phyloP scores from a whole-genome alignment of 92 coral and sea anemone genomes.

The Actinernus sp. region DNA sequence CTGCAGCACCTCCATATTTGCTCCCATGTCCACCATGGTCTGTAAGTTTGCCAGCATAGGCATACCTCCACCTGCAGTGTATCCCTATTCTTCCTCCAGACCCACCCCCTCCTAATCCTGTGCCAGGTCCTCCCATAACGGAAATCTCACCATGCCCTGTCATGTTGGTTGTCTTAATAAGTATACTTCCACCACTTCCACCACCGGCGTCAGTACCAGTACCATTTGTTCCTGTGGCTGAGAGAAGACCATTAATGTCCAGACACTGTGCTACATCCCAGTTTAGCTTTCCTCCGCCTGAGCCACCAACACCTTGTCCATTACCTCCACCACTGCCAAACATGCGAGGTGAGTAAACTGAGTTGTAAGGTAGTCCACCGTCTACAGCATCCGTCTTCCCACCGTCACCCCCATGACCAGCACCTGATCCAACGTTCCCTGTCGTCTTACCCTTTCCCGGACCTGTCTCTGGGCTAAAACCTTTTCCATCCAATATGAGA shows the following conservation, averaged over 20 bases:
- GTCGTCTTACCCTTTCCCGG: slow-evolving; percentile 58
- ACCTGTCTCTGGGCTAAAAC: slow-evolving; percentile 57
- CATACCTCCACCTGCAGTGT: slow-evolving; percentile 69
- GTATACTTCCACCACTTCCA: slow-evolving; percentile 73
- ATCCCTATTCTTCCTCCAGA: slow-evolving; percentile 73
- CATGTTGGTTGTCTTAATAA: slow-evolving; percentile 65
- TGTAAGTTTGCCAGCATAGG: slow-evolving; percentile 59
- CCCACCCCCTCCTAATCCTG: slow-evolving; percentile 66
- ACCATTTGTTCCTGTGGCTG: slow-evolving; percentile 55
- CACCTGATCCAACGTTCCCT: slow-evolving; percentile 53
- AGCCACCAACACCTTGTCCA: slow-evolving; percentile 68
- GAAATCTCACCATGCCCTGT: slow-evolving; percentile 72
- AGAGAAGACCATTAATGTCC: slow-evolving; percentile 55
- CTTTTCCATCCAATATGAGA: slow-evolving; percentile 60
- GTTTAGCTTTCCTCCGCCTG: slow-evolving; percentile 61
- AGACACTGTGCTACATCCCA: slow-evolving; percentile 54
- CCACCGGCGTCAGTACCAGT: slow-evolving; percentile 65
- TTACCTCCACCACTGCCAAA: slow-evolving; percentile 76
- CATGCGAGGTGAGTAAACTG: slow-evolving; percentile 59
- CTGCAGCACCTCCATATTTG: slow-evolving; percentile 65
- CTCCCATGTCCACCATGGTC: slow-evolving; percentile 72
- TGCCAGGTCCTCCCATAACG: slow-evolving; percentile 66
- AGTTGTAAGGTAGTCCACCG: slow-evolving; percentile 67
- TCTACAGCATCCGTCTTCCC: slow-evolving; percentile 25
- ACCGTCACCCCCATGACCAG: slow-evolving; percentile 79